Percentiles rank a stretch among this genome's conserved stretches.
phyloP scores from a whole-genome alignment of 2,888 invertebrate species.

The Calameuta pallipes region DNA sequence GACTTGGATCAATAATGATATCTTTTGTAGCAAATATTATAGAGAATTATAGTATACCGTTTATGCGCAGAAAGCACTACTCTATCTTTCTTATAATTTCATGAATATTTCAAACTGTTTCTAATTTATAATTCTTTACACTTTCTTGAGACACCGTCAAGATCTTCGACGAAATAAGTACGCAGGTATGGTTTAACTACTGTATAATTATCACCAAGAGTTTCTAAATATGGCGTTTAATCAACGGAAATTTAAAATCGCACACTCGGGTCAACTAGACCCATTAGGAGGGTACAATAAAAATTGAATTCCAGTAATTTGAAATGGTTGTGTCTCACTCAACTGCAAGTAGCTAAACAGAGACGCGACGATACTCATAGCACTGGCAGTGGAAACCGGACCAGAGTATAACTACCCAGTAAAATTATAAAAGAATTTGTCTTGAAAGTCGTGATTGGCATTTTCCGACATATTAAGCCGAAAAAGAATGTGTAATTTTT shows the following conservation, averaged over 20 bases:
- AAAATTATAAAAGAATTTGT: no score
- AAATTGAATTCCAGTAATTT: neutral
- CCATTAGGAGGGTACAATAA: neutral
- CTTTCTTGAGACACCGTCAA: neutral
- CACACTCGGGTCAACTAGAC: neutral
- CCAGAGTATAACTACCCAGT: no score
- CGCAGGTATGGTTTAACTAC: no score
- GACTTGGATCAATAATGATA: no score
- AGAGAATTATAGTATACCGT: no score
- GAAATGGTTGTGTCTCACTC: neutral
- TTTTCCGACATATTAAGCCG: no score
- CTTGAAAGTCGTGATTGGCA: no score
- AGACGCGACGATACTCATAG: neutral
- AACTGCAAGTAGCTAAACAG: no score
- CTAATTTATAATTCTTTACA: neutral
- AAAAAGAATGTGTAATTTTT: no score
- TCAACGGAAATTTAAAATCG: neutral
- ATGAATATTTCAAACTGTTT: neutral
- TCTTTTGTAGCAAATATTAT: no score
- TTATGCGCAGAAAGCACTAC: no score
- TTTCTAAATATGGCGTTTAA: neutral
- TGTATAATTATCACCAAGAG: neutral
- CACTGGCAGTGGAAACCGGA: neutral
- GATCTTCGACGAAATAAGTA: no score
- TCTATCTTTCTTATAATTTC: neutral